Base-by-base conservation (phyloP, 2,888 invertebrate genomes). In the Callosobruchus maculatus region DNA sequence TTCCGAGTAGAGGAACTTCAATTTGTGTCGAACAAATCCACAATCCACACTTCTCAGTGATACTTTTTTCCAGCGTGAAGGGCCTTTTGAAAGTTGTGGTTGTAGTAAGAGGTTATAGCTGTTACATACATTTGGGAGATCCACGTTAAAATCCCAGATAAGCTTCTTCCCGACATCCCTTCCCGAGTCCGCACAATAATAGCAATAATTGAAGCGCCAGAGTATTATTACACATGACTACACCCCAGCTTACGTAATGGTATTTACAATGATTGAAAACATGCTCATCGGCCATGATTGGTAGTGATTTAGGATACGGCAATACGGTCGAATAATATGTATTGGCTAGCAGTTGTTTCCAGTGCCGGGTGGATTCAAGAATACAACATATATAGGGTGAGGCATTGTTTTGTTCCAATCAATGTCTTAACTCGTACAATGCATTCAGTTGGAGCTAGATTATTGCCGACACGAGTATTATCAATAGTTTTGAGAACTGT, bases 191-290 rank as follows among this genome's bases (percentile, higher is more conserved):
- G 82, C 82, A 84, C 85, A 85, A 86, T 85, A 85, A 85, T 85
- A 84, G 84, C 83, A 84, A 85, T 86, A 85, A 86, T 86, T 86
- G 85, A 85, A 84, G 83, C 82, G 83, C 83, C 82, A 81, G 82
- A 81, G 84, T 84, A 85, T 86, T 86, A 86, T 85, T 77, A 80
- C 85, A 84, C 86, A 85, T 86, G 86, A 84, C 84, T 86, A 84
- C 85, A 85, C 85, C 78, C 83, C 83, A 81, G 84, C 84, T 85
- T 85, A 84, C 83, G 82, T 85, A 85, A 86, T 85, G 83, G 85
- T 86, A 85, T 85, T 86, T 86, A 85, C 85, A 85, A 85, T 84
- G 84, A 86, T 86, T 86, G 86, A 84, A 86, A 86, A 85, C 84
- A 84, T 86, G 85, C 82, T 83, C 86, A 84, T 80, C 82, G 81